Evolutionary conservation across 2,888 invertebrate genomes (phyloP), one percentile per base, ranked within the genome.

Genomic region (Calameuta pallipes): DNA sequence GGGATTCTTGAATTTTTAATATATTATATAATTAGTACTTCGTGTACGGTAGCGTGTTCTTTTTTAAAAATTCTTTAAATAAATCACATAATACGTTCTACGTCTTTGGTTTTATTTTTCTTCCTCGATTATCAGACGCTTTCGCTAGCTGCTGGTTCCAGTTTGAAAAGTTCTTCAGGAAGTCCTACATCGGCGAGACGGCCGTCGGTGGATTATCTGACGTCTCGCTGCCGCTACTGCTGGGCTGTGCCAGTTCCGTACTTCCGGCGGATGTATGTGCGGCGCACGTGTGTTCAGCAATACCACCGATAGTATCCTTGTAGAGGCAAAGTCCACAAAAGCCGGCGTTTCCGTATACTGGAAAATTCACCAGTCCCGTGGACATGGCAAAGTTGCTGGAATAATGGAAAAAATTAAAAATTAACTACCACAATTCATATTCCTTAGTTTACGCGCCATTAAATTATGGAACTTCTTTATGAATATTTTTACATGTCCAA

Each of bases 361-460:
- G 88, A 69, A 90, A 82, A 76, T 88, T 89, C 33, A 87, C 84
- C 76, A 90, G 82, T 9, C 89, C 88, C 78, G 85, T 89, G 31
- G 89, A 89, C 41, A 89, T 87, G 11, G 90, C 90, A 37, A 91
- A 86, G 76, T 90, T 90, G 76, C 91, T 91, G 84, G 11, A 86
- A 87, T 75, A 78, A 75, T 73, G 74, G 23, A 34, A 73, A 15
- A 37, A 37, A 75, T 77, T 3, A 34, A 78, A 41, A 41, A 56
- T 56, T 56, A 56, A 23, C 6, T 23, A 56, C 56, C 1, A 1
- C 31, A 69, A 6, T 6, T 71, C 15, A 30, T 71, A 30, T 34
- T 30, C 11, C 13, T 71, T 23, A 0, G 0, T 30, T 33, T 15
- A 71, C 13, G 30, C 30, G 30, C 3, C 30, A 35, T 4, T 34